phyloP scores from a whole-genome alignment of 2,113 vertebrate species.

The Limnothrissa miodon region DNA sequence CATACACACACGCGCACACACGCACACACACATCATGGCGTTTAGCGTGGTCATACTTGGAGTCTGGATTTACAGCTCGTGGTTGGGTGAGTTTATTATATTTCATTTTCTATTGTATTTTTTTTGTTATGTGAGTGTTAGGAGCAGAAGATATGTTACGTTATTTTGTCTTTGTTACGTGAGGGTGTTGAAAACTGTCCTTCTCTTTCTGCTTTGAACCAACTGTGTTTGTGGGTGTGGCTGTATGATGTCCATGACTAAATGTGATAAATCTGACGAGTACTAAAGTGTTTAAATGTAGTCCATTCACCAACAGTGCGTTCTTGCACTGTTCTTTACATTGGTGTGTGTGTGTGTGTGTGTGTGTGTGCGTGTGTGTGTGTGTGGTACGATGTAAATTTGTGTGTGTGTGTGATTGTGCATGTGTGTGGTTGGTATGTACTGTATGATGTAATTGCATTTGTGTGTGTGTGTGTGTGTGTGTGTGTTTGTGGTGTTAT shows the following conservation, averaged over 20 bases:
- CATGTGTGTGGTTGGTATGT: neutral
- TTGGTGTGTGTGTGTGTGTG: neutral
- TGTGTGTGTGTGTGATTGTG: neutral
- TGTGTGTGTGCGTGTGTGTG: neutral
- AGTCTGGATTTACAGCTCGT: constrained; percentile 29
- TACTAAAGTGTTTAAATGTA: too few species aligned
- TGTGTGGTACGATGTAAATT: too few species aligned
- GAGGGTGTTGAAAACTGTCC: neutral
- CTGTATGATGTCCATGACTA: too few species aligned
- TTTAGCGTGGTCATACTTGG: neutral
- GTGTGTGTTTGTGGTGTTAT: too few species aligned
- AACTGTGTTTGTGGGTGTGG: neutral
- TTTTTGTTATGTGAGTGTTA: too few species aligned
- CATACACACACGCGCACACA: neutral
- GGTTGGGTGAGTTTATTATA: constrained; percentile 38
- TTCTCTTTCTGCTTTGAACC: neutral
- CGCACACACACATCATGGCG: constrained; percentile 27
- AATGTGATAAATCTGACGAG: too few species aligned
- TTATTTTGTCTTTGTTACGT: neutral
- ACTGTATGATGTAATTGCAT: too few species aligned
- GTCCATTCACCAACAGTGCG: too few species aligned
- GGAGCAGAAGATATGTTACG: neutral
- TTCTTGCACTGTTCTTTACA: too few species aligned
- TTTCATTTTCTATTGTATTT: too few species aligned
- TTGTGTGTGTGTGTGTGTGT: neutral